These are phyloP conservation scores for Cydia fagiglandana DNA, from an alignment of 1,140 invertebrate genomes.

Conservation along the genomic window DNA sequence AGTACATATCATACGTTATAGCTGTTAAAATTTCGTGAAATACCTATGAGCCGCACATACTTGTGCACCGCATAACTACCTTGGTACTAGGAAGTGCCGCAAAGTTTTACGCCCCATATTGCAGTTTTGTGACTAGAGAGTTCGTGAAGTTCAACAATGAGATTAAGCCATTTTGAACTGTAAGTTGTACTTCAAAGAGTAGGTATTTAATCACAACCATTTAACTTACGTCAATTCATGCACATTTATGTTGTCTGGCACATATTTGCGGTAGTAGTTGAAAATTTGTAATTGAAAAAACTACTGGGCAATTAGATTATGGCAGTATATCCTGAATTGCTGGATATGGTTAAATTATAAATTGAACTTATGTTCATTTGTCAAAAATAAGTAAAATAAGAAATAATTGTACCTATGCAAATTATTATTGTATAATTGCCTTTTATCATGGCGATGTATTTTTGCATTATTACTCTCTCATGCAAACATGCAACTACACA, in stretches of 20 bases:
- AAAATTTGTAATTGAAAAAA: no score
- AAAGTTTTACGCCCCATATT: background rate
- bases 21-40: background rate
- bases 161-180: background rate
- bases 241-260: no score
- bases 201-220: no score
- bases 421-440: no score
- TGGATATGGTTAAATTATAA: no score
- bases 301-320: no score
- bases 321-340: no score
- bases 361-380: no score
- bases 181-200: background rate
- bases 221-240: no score
- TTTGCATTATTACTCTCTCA: constrained; percentile 5
- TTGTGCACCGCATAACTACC: background rate
- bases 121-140: background rate
- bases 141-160: background rate
- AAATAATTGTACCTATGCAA: no score
- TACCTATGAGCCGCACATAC: background rate
- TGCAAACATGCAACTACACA: constrained; percentile 12
- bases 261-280: no score
- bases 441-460: background rate
- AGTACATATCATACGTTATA: background rate
- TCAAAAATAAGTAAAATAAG: no score
- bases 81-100: constrained; percentile 4